These are phyloP conservation scores for Pyrrhia umbra DNA, from an alignment of 2,888 invertebrate genomes.

Conservation along the genomic window DNA sequence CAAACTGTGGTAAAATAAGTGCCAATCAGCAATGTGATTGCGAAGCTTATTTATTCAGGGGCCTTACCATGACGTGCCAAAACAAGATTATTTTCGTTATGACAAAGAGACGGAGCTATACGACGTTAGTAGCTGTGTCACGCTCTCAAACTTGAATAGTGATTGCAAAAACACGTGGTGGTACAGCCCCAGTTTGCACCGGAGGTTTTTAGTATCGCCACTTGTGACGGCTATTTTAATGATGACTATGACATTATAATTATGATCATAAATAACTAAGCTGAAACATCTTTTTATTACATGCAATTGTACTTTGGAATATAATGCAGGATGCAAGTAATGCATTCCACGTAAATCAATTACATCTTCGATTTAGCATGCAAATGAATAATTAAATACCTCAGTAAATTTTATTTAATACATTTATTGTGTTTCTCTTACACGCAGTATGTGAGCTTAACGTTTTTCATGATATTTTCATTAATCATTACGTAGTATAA, in stretches of 20 bases:
- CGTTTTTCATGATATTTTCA: conserved; percentile 20
- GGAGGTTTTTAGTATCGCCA: background rate
- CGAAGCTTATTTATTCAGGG: no score
- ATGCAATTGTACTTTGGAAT: background rate
- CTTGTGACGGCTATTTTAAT: background rate
- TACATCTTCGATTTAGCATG: conserved; percentile 4
- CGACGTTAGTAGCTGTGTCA: no score
- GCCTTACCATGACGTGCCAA: no score
- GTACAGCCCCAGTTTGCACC: background rate
- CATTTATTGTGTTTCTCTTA: conserved; percentile 9
- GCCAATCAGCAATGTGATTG: no score
- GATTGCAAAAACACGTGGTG: no score
- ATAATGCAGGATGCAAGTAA: conserved; percentile 1
- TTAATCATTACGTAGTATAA: no score
- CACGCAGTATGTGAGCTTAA: background rate
- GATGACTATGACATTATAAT: background rate
- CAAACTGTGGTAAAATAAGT: no score
- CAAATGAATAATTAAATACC: conserved; percentile 15
- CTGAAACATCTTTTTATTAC: background rate
- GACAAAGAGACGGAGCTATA: no score
- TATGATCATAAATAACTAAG: background rate
- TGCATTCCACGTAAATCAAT: conserved; percentile 6
- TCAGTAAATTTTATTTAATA: background rate
- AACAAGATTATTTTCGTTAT: no score
- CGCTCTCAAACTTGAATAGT: no score